Base-by-base conservation (phyloP, 1,140 invertebrate genomes). In the Cotesia typhae region DNA sequence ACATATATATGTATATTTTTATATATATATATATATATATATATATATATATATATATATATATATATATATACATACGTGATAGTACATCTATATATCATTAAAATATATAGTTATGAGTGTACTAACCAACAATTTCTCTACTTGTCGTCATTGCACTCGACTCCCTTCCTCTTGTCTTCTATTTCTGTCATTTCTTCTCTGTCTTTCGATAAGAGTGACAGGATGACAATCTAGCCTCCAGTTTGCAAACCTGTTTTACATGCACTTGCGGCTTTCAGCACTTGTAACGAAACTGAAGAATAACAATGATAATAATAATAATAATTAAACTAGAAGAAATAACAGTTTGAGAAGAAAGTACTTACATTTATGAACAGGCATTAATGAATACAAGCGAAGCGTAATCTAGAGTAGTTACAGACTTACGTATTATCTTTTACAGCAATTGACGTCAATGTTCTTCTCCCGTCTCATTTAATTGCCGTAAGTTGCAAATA, bases 391-490 rank as follows among this genome's bases (percentile, higher is more conserved):
- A 47, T 61, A 10, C 17, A 64, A 14, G 17, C 20, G 4, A 51
- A 9, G 64, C 52, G 10, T 17, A 14, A 9, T 41, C 10, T 51
- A 51, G 47, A 67, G 65, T 47, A 51, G 35, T 37, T 37, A 36
- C 35, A 65, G 12, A 14, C 28, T 70, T 74, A 70, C 65, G 71
- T 77, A 76, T 81, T 81, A 82, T 82, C 81, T 81, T 80, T 47
- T 47, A 47, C 76, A 77, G 80, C 80, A 77, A 81, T 82, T 82
- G 81, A 82, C 81, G 81, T 82, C 81, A 82, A 79, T 73, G 80
- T 77, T 73, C 71, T 71, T 17, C 57, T 28, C 57, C 20, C 74
- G 72, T 70, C 65, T 74, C 75, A 72, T 77, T 60, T 80, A 78
- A 79, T 79, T 77, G 76, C 73, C 67, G 60, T 67, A 63, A 55